Evolutionary conservation across 2,797 vertebrate genomes (phyloP).

Genomic region (Melanotaenia pygmaea): DNA sequence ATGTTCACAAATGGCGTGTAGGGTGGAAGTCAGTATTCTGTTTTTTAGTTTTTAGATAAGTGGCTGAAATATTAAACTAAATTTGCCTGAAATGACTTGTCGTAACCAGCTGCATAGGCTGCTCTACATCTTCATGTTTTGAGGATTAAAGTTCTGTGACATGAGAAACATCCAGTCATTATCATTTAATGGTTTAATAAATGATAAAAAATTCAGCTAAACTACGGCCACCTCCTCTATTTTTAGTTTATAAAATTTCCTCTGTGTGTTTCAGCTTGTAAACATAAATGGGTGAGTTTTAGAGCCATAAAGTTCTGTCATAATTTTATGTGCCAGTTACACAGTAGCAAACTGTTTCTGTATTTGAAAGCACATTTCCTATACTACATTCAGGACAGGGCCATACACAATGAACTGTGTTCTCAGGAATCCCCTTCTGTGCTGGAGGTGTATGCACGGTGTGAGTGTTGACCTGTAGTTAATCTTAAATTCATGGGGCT

Average conservation of each 20-base stretch:
- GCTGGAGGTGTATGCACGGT: slow-evolving; percentile 26
- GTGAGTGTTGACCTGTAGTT: slow-evolving; percentile 38
- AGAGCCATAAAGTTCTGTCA: neutral
- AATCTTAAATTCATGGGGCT: slow-evolving; percentile 3
- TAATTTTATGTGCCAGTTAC: slow-evolving; percentile 14
- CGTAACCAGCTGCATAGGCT: neutral
- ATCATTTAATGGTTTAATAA: neutral
- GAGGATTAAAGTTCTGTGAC: neutral
- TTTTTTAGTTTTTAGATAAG: neutral
- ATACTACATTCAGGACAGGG: neutral
- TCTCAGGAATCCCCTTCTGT: slow-evolving; percentile 8
- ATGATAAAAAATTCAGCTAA: neutral
- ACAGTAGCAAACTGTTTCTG: neutral
- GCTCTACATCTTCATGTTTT: neutral
- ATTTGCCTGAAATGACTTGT: neutral
- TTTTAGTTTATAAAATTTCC: neutral
- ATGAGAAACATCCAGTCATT: neutral
- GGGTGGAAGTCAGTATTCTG: neutral
- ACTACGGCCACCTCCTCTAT: neutral
- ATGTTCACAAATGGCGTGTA: slow-evolving; percentile 22
- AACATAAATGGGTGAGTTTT: neutral
- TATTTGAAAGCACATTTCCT: neutral
- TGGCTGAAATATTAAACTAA: neutral
- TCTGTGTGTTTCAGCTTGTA: neutral
- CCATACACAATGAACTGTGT: slow-evolving; percentile 6